A percentile compares a stretch with the other conserved stretches of the same genome.
Evolutionary conservation across 2,113 vertebrate species (phyloP).

Genomic region (Perca fluviatilis): DNA sequence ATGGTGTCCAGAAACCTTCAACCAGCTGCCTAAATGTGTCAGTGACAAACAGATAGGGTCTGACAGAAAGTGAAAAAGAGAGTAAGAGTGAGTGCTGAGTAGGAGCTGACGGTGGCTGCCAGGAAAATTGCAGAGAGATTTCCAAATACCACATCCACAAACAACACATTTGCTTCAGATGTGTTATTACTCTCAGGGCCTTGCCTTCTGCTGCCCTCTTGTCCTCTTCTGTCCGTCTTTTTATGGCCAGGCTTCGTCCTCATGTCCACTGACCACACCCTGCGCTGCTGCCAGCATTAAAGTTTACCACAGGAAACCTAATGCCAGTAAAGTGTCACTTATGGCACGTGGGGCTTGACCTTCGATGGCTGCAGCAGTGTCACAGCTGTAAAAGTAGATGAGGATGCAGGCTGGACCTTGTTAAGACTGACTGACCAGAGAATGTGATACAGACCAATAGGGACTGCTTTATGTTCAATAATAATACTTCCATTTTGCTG

Average conservation of each 20-base stretch:
- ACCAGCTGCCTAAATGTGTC: conserved; percentile 41
- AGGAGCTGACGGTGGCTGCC: conserved; percentile 55
- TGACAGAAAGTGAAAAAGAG: conserved; percentile 42
- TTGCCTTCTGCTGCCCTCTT: conserved; percentile 30
- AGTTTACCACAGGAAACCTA: conserved; percentile 12
- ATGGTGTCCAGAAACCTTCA: not conserved
- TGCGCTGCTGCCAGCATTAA: not conserved
- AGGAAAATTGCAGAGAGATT: conserved; percentile 76
- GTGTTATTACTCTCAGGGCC: conserved; percentile 62
- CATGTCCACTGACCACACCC: conserved; percentile 38
- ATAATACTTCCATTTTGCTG: conserved; percentile 1
- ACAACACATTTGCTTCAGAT: conserved; percentile 72
- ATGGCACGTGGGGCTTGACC: conserved; percentile 21
- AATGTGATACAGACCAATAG: not conserved
- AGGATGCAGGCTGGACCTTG: not conserved
- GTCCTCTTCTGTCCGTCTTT: conserved; percentile 9
- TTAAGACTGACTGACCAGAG: not conserved
- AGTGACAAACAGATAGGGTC: conserved; percentile 8
- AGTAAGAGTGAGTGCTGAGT: conserved; percentile 49
- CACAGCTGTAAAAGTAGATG: conserved; percentile 20
- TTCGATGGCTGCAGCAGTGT: conserved; percentile 18
- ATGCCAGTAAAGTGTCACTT: conserved; percentile 30
- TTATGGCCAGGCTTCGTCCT: not conserved
- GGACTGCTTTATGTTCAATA: not conserved
- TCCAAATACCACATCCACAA: conserved; percentile 83